Evolutionary conservation across 1,140 invertebrate genomes (phyloP).

Genomic region (Drosophila pruinosa): DNA sequence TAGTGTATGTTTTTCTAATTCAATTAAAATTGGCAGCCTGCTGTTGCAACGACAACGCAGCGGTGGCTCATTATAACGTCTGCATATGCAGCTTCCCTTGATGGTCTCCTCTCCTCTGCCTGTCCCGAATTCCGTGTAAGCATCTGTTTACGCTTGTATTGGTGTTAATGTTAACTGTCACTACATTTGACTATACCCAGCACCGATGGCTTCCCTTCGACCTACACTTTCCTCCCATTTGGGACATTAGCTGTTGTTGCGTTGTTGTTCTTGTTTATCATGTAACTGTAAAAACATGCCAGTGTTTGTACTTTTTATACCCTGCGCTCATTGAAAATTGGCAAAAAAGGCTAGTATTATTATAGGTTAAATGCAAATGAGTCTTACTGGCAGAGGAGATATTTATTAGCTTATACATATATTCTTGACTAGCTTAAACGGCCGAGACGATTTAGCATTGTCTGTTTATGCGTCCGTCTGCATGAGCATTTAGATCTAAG

Average conservation of each 20-base stretch:
- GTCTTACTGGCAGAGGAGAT: too few species aligned
- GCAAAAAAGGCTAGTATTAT: too few species aligned
- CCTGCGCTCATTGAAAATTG: too few species aligned
- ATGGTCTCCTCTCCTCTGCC: not conserved
- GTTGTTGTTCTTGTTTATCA: slow-evolving; percentile 60
- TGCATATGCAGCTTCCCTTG: slow-evolving; percentile 35
- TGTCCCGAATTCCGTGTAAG: slow-evolving; percentile 12
- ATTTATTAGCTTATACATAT: too few species aligned
- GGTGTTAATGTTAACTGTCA: slow-evolving; percentile 80
- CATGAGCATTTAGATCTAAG: too few species aligned
- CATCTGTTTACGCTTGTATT: slow-evolving; percentile 72
- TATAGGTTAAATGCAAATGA: too few species aligned
- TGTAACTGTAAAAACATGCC: slow-evolving; percentile 76
- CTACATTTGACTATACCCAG: slow-evolving; percentile 49
- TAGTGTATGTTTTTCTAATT: slow-evolving; percentile 64
- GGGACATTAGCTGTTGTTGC: not conserved
- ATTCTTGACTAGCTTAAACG: too few species aligned
- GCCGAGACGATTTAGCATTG: too few species aligned
- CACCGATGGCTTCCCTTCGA: not conserved
- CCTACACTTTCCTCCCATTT: not conserved
- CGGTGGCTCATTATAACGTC: slow-evolving; percentile 54
- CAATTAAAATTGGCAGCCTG: slow-evolving; percentile 74
- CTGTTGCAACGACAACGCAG: slow-evolving; percentile 25
- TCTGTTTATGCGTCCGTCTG: too few species aligned
- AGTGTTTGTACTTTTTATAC: slow-evolving; percentile 8